Conservation (phyloP, 2,113 vertebrate genomes). For the Podiceps cristatus region DNA sequence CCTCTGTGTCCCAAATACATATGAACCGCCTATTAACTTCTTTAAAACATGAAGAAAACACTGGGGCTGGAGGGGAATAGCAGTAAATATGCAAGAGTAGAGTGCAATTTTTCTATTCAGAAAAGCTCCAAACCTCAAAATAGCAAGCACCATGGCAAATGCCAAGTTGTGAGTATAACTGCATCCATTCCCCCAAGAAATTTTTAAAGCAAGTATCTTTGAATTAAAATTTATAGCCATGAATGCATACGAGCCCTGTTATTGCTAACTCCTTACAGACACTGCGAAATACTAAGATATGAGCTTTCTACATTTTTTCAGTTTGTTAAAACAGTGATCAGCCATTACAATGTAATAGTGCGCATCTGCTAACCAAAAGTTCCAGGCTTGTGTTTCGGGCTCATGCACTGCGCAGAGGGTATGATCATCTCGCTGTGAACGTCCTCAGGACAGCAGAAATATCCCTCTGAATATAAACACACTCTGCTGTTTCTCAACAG, state of each 20-base stretch:
- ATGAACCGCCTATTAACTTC: neutral
- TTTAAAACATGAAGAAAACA: neutral
- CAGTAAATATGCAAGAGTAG: neutral
- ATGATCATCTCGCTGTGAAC: neutral
- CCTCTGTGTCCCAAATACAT: slow-evolving; percentile 17
- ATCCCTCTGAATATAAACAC: neutral
- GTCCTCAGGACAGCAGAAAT: neutral
- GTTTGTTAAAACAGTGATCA: neutral
- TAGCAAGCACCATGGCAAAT: neutral
- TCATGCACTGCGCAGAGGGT: neutral
- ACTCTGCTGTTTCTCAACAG: neutral
- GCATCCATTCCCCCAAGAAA: neutral
- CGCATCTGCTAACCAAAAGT: neutral
- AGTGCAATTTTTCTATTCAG: neutral
- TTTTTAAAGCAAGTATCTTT: neutral
- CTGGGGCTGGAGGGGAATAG: neutral
- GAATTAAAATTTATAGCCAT: neutral
- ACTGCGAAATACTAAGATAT: neutral
- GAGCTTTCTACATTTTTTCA: neutral
- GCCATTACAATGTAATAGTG: neutral
- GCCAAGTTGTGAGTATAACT: neutral
- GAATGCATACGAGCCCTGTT: neutral
- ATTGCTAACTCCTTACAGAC: neutral
- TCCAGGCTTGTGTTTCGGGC: neutral
- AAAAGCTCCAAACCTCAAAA: neutral